Base-by-base conservation (phyloP, 2,888 invertebrate genomes). In the Piscicola geometra region DNA sequence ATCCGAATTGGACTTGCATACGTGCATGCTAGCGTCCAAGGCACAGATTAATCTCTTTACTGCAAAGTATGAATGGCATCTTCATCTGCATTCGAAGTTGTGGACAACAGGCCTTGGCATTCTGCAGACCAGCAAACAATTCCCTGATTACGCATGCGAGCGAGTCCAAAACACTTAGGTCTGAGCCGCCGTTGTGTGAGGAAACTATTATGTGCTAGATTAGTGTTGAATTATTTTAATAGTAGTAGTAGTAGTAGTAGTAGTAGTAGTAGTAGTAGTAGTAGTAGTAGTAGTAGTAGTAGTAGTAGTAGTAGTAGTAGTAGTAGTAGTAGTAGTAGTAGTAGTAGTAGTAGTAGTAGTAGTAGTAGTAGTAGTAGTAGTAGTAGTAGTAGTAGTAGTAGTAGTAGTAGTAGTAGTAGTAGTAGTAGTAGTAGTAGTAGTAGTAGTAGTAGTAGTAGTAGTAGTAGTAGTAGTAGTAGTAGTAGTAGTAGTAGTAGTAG, bases 191-290 rank as follows among this genome's bases (percentile, higher is more conserved):
- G n/a, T n/a, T n/a, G n/a, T n/a, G n/a, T n/a, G n/a, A n/a, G n/a
- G n/a, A n/a, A n/a, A n/a, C n/a, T n/a, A n/a, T n/a, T n/a, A n/a
- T n/a, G n/a, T n/a, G n/a, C n/a, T n/a, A n/a, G n/a, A n/a, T n/a
- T n/a, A n/a, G n/a, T n/a, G 15, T 18, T 18, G 15, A 64, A 64
- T 64, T 12, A 64, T 64, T 12, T 12, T 64, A 64, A 64, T 64
- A 64, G 21, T 30, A 64, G 21, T 64, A 64, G 56, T 50, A 73
- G 32, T 41, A 41, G n/a, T 47, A 71, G 1, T 41, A 64, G 21
- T 64, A 64, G 21, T 64, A 64, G 21, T 64, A 64, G 21, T 64
- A 64, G 21, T 30, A 64, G 9, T 30, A 64, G 21, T 30, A 64
- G 21, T 30, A 64, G 21, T 30, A 64, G 21, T 30, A 64, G 21